Evolutionary conservation across 2,888 invertebrate species (phyloP), one percentile per base, ranked within the genome.

Genomic region (Nomada hirtipes): DNA sequence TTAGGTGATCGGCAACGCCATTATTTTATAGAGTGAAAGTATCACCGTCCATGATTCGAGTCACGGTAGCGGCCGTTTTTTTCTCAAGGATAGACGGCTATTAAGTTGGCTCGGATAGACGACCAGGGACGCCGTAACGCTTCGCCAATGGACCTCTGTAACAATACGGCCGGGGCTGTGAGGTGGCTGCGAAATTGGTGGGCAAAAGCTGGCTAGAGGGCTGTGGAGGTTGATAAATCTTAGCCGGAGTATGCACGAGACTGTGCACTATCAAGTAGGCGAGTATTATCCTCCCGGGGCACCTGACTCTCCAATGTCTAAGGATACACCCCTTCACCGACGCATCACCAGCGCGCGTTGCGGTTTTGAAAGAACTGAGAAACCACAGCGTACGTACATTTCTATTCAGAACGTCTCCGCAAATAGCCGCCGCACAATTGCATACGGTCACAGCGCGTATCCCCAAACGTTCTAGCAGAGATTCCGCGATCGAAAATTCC

Each of bases 1-100:
- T 86, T 67, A 75, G 67, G 61, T 82, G 84, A 72, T 84, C 72
- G 79, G 68, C 60, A 59, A 64, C 76, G 72, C 84, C 71, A 85
- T 85, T 82, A 75, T 79, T 79, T 77, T 76, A 63, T 59, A 44
- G 68, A 64, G 53, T 59, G 65, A 76, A 76, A 72, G 76, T 61
- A 71, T 75, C 68, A 76, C 20, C 70, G 53, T 44, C 44, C 42
- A 23, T 7, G 59, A 61, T n/a, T 11, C 13, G 44, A 18, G 36
- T 23, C 36, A n/a, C 69, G 63, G 82, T 75, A 75, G 79, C 69
- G 23, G 36, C 15, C 10, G n/a, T 1, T 52, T 65, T 29, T 61
- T 72, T 4, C 23, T 50, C 47, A 47, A 47, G 47, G 47, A 47
- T 47, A 47, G 15, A 13, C 23, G 4, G 61, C 59, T 65, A 55